These are phyloP conservation scores for Eupithecia tripunctaria DNA, from an alignment of 2,888 invertebrate species.

Conservation along the genomic window DNA sequence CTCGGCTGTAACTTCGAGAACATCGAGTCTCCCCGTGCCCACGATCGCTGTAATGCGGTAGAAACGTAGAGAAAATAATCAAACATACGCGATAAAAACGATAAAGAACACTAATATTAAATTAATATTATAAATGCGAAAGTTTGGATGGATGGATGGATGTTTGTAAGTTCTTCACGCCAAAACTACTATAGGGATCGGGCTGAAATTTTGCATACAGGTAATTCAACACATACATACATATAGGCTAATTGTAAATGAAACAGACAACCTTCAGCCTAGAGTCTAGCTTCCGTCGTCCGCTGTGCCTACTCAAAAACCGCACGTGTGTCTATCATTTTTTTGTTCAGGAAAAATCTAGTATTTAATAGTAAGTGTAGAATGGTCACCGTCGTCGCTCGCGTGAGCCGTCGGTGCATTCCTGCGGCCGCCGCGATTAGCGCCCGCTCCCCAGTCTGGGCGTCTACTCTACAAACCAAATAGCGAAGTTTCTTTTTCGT, in stretches of 20 bases:
- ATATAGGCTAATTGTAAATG: too few species aligned
- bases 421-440: background rate
- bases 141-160: too few species aligned
- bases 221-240: too few species aligned
- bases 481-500: too few species aligned
- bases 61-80: background rate
- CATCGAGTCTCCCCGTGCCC: background rate
- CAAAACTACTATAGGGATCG: too few species aligned
- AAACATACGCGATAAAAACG: too few species aligned
- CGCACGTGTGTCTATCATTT: background rate
- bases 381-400: background rate
- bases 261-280: background rate
- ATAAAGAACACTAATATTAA: too few species aligned
- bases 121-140: too few species aligned
- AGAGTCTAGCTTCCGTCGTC: background rate
- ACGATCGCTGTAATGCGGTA: background rate
- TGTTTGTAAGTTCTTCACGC: too few species aligned
- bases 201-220: too few species aligned
- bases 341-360: background rate
- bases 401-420: background rate
- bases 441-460: background rate
- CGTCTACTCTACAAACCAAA: too few species aligned
- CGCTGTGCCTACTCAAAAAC: background rate
- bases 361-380: background rate
- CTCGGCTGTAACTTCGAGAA: background rate